Conservation (phyloP, 1,140 invertebrate genomes). For the Helicoverpa zea region DNA sequence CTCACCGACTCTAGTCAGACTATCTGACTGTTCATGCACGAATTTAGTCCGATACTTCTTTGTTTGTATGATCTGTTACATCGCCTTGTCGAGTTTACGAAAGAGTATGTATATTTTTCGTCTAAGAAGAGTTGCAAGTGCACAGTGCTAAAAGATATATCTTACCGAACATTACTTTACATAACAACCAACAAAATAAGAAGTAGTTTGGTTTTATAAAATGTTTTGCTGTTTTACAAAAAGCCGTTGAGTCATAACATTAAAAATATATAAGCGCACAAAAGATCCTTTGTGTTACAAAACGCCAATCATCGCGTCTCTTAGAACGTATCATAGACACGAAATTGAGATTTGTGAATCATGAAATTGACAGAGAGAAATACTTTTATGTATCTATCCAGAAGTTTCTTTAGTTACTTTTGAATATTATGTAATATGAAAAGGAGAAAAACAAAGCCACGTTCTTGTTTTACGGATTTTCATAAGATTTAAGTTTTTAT, state of each 20-base stretch:
- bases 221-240: constrained; percentile 54
- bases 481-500: constrained; percentile 7
- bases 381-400: not conserved
- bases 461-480: not conserved
- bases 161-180: constrained; percentile 1
- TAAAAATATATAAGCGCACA: constrained; percentile 62
- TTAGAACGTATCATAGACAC: constrained; percentile 32
- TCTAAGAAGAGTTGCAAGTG: constrained; percentile 2
- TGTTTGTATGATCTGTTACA: constrained; percentile 67
- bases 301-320: constrained; percentile 68
- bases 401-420: too few species aligned
- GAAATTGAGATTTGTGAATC: constrained; percentile 45
- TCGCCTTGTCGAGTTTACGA: constrained; percentile 20
- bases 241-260: constrained; percentile 69
- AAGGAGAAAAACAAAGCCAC: not conserved
- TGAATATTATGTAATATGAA: too few species aligned
- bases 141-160: constrained; percentile 5
- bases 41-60: constrained; percentile 69
- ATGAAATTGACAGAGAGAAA: constrained; percentile 32
- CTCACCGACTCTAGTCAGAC: constrained; percentile 67
- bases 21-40: constrained; percentile 72
- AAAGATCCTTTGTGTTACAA: constrained; percentile 66
- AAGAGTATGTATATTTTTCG: constrained; percentile 15
- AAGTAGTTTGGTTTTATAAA: constrained; percentile 10
- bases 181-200: constrained; percentile 1